Evolutionary conservation across 2,113 vertebrate genomes (phyloP), one percentile per base, ranked within the genome.

Genomic region (Mustela nigripes): DNA sequence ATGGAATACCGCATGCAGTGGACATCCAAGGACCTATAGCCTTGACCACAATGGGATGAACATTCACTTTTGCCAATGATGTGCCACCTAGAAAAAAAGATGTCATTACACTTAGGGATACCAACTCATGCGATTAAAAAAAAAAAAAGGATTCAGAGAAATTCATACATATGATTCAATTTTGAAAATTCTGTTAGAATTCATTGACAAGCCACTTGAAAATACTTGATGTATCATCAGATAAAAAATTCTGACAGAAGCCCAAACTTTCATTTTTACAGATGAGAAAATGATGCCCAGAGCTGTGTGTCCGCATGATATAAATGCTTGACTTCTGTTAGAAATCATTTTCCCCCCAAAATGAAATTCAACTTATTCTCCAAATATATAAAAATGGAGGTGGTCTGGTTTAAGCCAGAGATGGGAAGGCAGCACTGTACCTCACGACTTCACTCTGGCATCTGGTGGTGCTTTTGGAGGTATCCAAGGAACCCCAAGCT

Each of bases 11-110:
- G 99, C 99, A 99, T 99, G 93, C 99, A 99, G 91, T 98, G 99
- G 80, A 99, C 97, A 9, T 99, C 99, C 96, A 99, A 8, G 62
- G 99, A 99, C 84, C 99, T 99, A 97, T 99, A 98, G 12, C 99
- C 99, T 6, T 99, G 99, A 18, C 99, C 99, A 83, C 99, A 99
- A 33, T 99, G 99, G 1, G 99, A 98, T 0, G 99, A 99, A 78
- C 99, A 99, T 58, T 99, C 99, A 48, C 99, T 99, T 98, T 99
- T 99, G 73, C 99, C 99, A 81, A 98, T 97, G 45, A 98, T 97
- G 45, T 99, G 98, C 99, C 99, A 99, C 98, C 99, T 99, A 97
- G 60, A 96, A 98, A 86, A 97, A 96, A 82, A 7, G 31, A 39
- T 19, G n/a, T 10, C 33, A 62, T n/a, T 14, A 67, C 1, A 31